These are phyloP conservation scores for Ochotona princeps DNA, from an alignment of 2,113 vertebrate species.

Conservation along the genomic window DNA sequence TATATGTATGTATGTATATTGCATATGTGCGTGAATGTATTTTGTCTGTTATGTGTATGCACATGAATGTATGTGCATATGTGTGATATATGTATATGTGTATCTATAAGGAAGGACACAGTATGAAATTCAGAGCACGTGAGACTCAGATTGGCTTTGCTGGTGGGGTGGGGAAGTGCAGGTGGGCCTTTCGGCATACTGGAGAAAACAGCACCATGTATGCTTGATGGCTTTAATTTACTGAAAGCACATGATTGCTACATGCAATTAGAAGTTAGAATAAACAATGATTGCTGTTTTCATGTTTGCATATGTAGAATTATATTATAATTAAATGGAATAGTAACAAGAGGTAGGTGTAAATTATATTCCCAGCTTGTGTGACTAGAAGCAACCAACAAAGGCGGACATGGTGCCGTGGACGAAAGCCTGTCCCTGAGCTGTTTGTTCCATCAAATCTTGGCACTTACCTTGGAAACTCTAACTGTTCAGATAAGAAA, in stretches of 20 bases:
- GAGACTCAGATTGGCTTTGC: not conserved
- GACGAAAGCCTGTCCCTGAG: not conserved
- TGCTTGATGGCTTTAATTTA: conserved; percentile 73
- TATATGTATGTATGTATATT: no score
- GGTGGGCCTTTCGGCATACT: conserved; percentile 60
- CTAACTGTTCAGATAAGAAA: conserved; percentile 35
- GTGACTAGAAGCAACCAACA: conserved; percentile 45
- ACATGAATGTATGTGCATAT: no score
- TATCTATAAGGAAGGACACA: not conserved
- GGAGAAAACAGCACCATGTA: not conserved
- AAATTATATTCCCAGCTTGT: conserved; percentile 66
- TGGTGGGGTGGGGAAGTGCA: not conserved
- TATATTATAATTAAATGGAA: conserved; percentile 76
- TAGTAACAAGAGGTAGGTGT: conserved; percentile 68
- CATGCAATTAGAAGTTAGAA: conserved; percentile 76
- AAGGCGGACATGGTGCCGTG: not conserved
- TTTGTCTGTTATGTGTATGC: no score
- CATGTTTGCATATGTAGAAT: conserved; percentile 75
- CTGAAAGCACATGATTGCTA: conserved; percentile 69
- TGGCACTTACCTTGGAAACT: conserved; percentile 21
- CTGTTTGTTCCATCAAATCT: conserved; percentile 50
- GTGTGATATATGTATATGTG: not conserved
- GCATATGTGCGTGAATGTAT: no score
- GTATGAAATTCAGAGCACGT: not conserved
- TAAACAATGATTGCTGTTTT: conserved; percentile 77